phyloP scores from a whole-genome alignment of 2,888 invertebrate species.

The Lochmaea crataegi region DNA sequence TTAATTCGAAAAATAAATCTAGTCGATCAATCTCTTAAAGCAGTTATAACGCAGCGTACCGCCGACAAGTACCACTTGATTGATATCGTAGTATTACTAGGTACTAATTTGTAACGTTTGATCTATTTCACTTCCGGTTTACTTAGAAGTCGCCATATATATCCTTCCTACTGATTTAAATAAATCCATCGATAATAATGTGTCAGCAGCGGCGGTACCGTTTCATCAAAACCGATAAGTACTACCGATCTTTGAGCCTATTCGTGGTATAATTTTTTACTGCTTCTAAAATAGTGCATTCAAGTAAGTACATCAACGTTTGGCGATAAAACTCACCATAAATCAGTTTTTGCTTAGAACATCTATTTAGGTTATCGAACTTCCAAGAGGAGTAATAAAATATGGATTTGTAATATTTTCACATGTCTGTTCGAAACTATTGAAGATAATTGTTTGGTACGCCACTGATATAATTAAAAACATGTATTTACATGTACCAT shows the following conservation, averaged over 20 bases:
- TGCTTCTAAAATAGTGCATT: no score
- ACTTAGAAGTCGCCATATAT: slow-evolving; percentile 14
- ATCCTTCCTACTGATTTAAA: slow-evolving; percentile 19
- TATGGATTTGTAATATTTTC: no score
- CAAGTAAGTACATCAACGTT: no score
- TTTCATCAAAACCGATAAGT: not conserved
- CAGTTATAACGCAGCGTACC: not conserved
- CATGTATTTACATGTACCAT: not conserved
- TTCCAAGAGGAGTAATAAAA: no score
- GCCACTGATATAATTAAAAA: slow-evolving; percentile 4
- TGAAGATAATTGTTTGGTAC: not conserved
- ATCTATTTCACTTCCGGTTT: slow-evolving; percentile 17
- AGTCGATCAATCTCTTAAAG: slow-evolving; percentile 11
- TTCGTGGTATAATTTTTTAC: no score
- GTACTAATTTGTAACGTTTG: slow-evolving; percentile 25
- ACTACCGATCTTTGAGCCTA: no score
- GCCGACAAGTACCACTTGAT: slow-evolving; percentile 6
- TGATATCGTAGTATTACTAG: slow-evolving; percentile 12
- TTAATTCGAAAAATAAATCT: slow-evolving; percentile 12
- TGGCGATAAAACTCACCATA: no score
- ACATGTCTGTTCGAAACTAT: no score
- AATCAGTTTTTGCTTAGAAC: no score
- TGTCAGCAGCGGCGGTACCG: not conserved
- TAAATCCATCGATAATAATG: slow-evolving; percentile 1
- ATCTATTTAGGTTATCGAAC: no score